Percentiles rank a stretch among this genome's conserved stretches.
phyloP scores from a whole-genome alignment of 2,888 invertebrate species.

The Dione juno region DNA sequence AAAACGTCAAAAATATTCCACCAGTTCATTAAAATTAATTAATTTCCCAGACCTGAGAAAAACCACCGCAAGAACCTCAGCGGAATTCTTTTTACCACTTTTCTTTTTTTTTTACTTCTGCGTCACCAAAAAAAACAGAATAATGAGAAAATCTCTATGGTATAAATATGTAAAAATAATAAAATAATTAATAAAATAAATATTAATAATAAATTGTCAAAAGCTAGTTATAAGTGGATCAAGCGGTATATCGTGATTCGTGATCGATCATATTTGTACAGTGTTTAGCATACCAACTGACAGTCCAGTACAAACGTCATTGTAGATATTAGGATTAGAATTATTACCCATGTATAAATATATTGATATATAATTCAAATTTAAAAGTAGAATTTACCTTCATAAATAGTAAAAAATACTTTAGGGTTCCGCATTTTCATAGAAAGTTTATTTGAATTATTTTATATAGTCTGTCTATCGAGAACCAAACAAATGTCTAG shows the following conservation, averaged over 20 bases:
- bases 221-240: constrained; percentile 32
- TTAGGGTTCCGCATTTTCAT: neutral
- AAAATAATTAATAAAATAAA: neutral
- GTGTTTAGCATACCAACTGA: constrained; percentile 28
- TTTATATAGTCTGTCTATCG: neutral
- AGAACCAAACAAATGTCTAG: neutral
- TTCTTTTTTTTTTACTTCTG: too few species aligned
- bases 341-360: neutral
- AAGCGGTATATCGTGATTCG: constrained; percentile 18
- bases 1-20: too few species aligned
- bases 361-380: neutral
- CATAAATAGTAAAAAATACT: neutral
- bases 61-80: too few species aligned
- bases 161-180: too few species aligned
- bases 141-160: too few species aligned
- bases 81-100: too few species aligned
- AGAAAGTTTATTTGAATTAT: neutral
- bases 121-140: too few species aligned
- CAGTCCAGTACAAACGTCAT: neutral
- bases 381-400: neutral
- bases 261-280: constrained; percentile 18
- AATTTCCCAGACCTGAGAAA: too few species aligned
- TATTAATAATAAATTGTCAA: neutral
- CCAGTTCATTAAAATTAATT: too few species aligned
- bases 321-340: constrained; percentile 3